Percentiles rank a stretch among this genome's conserved stretches.
Evolutionary conservation across 1,140 invertebrate species (phyloP).

Genomic region (Drosophila pseudoobscura): DNA sequence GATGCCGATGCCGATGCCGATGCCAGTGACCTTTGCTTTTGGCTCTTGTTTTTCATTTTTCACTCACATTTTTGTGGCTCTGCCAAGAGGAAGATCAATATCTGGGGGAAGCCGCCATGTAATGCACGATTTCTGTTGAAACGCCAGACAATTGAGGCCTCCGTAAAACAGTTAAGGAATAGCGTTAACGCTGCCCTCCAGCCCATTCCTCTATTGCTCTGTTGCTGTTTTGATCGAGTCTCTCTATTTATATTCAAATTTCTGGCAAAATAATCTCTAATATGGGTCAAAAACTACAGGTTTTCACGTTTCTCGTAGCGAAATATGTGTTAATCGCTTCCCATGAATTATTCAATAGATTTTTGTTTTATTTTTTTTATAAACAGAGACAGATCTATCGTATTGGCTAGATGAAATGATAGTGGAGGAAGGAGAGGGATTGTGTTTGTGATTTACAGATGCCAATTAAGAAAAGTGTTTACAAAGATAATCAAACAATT

Average conservation of each 20-base stretch:
- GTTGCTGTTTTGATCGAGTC: slow-evolving; percentile 32
- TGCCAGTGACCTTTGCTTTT: slow-evolving; percentile 74
- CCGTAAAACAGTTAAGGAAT: slow-evolving; percentile 67
- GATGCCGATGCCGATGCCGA: slow-evolving; percentile 10
- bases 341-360: slow-evolving; percentile 60
- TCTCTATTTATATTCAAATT: slow-evolving; percentile 76
- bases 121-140: slow-evolving; percentile 76
- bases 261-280: slow-evolving; percentile 51
- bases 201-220: not conserved
- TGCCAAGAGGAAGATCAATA: slow-evolving; percentile 49
- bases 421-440: slow-evolving; percentile 1
- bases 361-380: slow-evolving; percentile 30
- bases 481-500: slow-evolving; percentile 43
- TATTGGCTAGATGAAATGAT: not conserved
- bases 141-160: slow-evolving; percentile 50
- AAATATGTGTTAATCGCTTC: slow-evolving; percentile 75
- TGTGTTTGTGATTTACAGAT: slow-evolving; percentile 38
- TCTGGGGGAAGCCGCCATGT: slow-evolving; percentile 57
- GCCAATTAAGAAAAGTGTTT: slow-evolving; percentile 52
- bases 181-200: slow-evolving; percentile 27
- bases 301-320: slow-evolving; percentile 61
- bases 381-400: slow-evolving; percentile 25
- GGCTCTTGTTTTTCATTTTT: slow-evolving; percentile 38
- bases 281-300: slow-evolving; percentile 80
- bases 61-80: slow-evolving; percentile 46